These are phyloP conservation scores for Ceratina japonica DNA, from an alignment of 1,140 invertebrate genomes.

Conservation along the genomic window DNA sequence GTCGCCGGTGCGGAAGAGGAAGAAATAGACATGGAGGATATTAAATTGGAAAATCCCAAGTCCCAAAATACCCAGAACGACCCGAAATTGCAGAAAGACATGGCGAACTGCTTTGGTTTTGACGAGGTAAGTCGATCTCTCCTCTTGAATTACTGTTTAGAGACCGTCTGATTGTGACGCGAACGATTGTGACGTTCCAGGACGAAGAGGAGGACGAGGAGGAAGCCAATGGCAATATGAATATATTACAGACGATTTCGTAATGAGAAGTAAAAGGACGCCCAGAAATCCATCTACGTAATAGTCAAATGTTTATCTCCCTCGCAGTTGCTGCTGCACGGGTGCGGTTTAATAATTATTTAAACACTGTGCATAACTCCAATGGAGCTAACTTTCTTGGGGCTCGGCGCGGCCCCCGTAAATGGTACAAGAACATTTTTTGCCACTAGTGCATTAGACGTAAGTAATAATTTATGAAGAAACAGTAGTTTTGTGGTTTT, in stretches of 20 bases:
- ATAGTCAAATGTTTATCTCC: conserved; percentile 73
- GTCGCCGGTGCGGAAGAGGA: conserved; percentile 70
- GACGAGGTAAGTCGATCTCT: conserved; percentile 82
- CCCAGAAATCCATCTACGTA: conserved; percentile 61
- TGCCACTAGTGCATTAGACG: conserved; percentile 61
- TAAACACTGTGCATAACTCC: conserved; percentile 58
- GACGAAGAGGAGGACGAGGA: conserved; percentile 73
- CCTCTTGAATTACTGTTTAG: neutral
- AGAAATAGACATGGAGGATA: conserved; percentile 70
- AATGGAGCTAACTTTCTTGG: conserved; percentile 54
- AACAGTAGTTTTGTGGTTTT: conserved; percentile 60
- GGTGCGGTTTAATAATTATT: conserved; percentile 44
- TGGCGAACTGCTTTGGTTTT: conserved; percentile 92
- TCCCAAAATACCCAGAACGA: conserved; percentile 74
- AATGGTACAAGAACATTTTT: conserved; percentile 62
- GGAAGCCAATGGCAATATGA: conserved; percentile 67
- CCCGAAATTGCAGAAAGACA: conserved; percentile 83
- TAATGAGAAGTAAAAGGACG: conserved; percentile 67
- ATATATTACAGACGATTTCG: conserved; percentile 74
- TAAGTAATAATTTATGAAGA: conserved; percentile 60
- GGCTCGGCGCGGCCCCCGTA: conserved; percentile 35
- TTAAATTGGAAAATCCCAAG: conserved; percentile 70
- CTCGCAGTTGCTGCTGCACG: conserved; percentile 50
- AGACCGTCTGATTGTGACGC: neutral
- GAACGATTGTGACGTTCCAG: neutral